A percentile compares a stretch with the other conserved stretches of the same genome.
Evolutionary conservation across 1,140 invertebrate genomes (phyloP).

Genomic region (Drosophila sucinea): DNA sequence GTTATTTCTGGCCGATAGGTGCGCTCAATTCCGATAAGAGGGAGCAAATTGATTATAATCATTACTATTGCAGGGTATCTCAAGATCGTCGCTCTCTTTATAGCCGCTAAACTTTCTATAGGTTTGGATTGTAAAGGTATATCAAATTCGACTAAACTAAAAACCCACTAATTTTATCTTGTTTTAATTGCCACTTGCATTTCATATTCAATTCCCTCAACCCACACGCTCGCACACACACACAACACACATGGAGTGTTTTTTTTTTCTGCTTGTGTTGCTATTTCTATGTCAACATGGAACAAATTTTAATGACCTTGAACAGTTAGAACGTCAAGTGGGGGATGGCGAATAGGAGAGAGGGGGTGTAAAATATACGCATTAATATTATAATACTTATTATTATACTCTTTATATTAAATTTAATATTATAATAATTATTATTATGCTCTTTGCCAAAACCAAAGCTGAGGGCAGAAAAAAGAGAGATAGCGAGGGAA

Average conservation of each 20-base stretch:
- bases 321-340: constrained; percentile 31
- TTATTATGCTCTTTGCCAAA: constrained; percentile 34
- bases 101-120: neutral
- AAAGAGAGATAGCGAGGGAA: neutral
- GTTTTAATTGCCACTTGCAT: constrained; percentile 67
- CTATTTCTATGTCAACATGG: constrained; percentile 76
- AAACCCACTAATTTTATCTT: constrained; percentile 30
- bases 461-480: constrained; percentile 57
- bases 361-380: neutral
- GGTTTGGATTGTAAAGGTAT: neutral
- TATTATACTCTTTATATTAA: constrained; percentile 23
- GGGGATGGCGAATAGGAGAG: neutral
- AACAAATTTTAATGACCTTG: constrained; percentile 63
- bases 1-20: too few relatives aligned
- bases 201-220: constrained; percentile 57
- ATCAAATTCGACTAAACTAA: neutral
- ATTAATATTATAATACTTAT: constrained; percentile 13
- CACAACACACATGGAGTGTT: constrained; percentile 34
- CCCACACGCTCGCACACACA: constrained; percentile 35
- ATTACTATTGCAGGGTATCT: too few relatives aligned
- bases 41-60: too few relatives aligned
- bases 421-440: constrained; percentile 10
- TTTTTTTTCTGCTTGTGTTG: constrained; percentile 43
- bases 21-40: too few relatives aligned
- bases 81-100: too few relatives aligned